These are phyloP conservation scores for Melanotaenia parkinsoni DNA, from an alignment of 2,797 vertebrate genomes.

Conservation along the genomic window DNA sequence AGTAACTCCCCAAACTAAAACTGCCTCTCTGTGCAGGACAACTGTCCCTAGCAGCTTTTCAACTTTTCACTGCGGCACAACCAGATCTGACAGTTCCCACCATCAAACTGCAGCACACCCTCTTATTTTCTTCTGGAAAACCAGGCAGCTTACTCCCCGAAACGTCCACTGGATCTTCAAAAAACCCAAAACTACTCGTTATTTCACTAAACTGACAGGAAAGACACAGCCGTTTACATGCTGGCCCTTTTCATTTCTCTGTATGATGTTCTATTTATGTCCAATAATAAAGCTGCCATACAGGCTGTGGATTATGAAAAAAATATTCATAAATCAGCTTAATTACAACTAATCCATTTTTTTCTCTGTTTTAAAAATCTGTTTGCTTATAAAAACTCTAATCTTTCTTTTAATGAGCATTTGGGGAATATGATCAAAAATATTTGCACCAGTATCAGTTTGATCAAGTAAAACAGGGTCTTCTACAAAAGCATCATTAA, in stretches of 20 bases:
- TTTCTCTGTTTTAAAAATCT: no score
- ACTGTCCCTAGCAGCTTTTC: background rate
- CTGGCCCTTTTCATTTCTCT: background rate
- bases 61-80: background rate
- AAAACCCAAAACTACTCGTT: background rate
- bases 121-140: background rate
- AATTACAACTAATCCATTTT: no score
- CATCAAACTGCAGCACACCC: background rate
- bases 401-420: background rate
- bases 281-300: no score
- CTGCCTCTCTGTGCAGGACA: background rate
- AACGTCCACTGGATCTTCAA: background rate
- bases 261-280: no score
- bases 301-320: no score
- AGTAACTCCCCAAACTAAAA: background rate
- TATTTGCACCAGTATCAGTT: background rate
- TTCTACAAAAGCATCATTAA: background rate
- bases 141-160: background rate
- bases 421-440: background rate
- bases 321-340: no score
- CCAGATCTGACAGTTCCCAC: background rate
- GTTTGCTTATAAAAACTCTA: background rate
- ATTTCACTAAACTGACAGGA: background rate
- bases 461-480: background rate
- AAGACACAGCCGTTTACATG: background rate